Base-by-base conservation (phyloP, 1,140 invertebrate genomes). In the Dreissena polymorpha region DNA sequence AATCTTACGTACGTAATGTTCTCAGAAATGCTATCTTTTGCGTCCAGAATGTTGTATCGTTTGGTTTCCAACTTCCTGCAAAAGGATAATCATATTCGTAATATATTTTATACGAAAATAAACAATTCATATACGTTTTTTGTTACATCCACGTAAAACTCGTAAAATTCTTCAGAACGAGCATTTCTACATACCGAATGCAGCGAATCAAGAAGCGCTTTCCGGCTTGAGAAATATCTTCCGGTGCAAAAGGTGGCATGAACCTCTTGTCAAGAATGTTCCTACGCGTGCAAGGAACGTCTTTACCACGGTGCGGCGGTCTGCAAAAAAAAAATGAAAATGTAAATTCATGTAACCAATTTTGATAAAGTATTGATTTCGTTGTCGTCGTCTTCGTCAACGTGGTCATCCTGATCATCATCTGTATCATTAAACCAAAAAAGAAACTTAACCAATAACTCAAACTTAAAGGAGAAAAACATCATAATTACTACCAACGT, bases 131-230 rank as follows among this genome's bases (percentile, higher is more conserved):
- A 8, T 5, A 39, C 2, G 39, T 39, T 39, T 39, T 39, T 39
- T 39, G 8, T 39, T 39, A 39, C 2, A 39, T 5, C 2, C 39
- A 39, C 39, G 39, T 39, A 39, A 39, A 39, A 39, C 39, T 2
- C 39, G 39, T 39, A 39, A 39, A 39, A 39, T 8, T 5, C 39
- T 39, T 5, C 39, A 5, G 2, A 39, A 39, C 39, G 39, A 5
- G 8, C 8, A 39, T 39, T 8, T 2, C 6, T 27, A 55, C 53
- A 14, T 64, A 76, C 55, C 78, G 69, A 13, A 80, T 72, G 27
- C 78, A 80, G n/a, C 70, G 69, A 0, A 57, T 1, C 18, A 80
- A 71, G 29, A 80, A 80, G 18, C 29, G 53, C 39, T 65, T 71
- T 25, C 78, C 78, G 10, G 27, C 53, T 1, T 12, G 16, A 13